A percentile compares a stretch with the other conserved stretches of the same genome.
These are phyloP conservation scores for Pyrgilauda ruficollis DNA, from an alignment of 2,113 vertebrate genomes.

Conservation along the genomic window DNA sequence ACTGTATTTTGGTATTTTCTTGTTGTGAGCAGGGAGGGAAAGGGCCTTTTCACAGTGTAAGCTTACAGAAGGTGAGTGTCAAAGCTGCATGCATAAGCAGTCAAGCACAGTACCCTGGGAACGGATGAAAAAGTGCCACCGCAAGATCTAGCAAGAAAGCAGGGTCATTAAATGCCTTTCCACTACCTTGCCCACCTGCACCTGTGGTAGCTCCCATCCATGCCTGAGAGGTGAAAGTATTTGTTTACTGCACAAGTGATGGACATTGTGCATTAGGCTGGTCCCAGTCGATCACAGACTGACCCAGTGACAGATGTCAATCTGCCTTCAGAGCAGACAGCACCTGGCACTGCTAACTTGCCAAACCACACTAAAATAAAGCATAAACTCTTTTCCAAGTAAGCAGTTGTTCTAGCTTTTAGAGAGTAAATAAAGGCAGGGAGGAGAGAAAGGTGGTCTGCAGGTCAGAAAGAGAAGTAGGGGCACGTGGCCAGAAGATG, in stretches of 20 bases:
- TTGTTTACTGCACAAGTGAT: background rate
- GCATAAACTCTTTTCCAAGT: background rate
- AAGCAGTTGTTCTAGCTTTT: background rate
- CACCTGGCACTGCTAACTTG: background rate
- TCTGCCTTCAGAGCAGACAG: rapidly evolving
- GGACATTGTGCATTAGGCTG: background rate
- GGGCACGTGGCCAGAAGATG: background rate
- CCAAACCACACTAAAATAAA: background rate
- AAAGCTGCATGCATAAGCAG: background rate
- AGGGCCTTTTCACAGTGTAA: background rate
- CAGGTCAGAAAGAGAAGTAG: background rate
- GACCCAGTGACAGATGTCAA: background rate
- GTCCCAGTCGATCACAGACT: background rate
- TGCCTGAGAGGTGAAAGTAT: background rate
- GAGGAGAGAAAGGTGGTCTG: background rate
- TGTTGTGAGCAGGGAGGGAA: background rate
- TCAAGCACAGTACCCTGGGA: background rate
- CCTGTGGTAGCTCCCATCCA: background rate
- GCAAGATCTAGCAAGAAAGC: background rate
- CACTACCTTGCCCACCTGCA: background rate
- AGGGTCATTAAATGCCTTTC: background rate
- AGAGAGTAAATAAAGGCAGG: background rate
- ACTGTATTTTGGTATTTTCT: background rate
- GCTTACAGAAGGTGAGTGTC: background rate
- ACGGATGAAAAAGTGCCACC: background rate